Evolutionary conservation across 2,888 invertebrate species (phyloP), one percentile per base, ranked within the genome.

Genomic region (Elysia crispata): DNA sequence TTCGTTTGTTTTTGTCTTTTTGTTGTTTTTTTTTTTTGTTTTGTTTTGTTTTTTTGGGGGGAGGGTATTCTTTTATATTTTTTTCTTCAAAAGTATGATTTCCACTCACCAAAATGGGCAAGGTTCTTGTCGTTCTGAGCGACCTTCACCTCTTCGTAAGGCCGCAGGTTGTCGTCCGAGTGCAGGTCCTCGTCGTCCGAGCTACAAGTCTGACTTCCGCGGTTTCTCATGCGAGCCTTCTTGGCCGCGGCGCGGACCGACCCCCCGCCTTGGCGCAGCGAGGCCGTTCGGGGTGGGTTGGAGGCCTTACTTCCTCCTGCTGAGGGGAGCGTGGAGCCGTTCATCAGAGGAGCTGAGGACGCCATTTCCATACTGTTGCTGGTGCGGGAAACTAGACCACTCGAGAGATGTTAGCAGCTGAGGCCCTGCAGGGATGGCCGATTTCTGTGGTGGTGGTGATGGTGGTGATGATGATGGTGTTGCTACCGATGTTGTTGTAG

Each of bases 141-240:
- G 64, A 87, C 85, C 81, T 90, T 90, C n/a, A 90, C 89, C 81
- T 89, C 89, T 76, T 90, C 90, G 79, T 90, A 89, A 25, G 90
- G 90, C 73, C 90, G 85, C 13, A 90, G 87, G 81, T 90, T 90
- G 79, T 90, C 90, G 73, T 90, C 90, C 0, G 90, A 90, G 76
- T 90, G 88, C 70, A 89, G 88, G 25, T 90, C 89, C 11, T 87
- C 87, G 33, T 89, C 89, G 23, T 88, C 88, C 20, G 88, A 88
- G 77, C 88, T 89, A 81, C 87, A 87, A 1, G 84, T 85, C 81
- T 86, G 86, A 77, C 88, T 89, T 20, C 86, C 86, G 25, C 86
- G 79, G 75, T 86, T 86, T 76, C 85, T 85, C 67, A 83, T 82
- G 25, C 85, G 83, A 25, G 85, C 79, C 69, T 85, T 79, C 74